Conservation (phyloP, 2,888 invertebrate species). For the Octonoba sinensis region DNA sequence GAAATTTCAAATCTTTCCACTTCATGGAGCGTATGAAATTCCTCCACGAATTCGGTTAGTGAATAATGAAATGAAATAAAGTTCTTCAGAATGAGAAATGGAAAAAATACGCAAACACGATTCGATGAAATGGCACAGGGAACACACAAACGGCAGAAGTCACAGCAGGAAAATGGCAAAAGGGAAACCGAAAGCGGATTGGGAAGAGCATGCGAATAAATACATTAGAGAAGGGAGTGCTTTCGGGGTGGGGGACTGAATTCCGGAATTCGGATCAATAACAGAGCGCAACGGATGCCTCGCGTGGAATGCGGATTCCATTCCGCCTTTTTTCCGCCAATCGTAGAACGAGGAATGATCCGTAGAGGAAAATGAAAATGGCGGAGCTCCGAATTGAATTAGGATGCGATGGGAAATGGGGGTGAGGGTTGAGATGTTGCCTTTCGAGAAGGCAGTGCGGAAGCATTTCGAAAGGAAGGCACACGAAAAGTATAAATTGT, state of each 20-base stretch:
- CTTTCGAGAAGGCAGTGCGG: too few relatives aligned
- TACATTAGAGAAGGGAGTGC: constrained; percentile 3
- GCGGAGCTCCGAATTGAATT: constrained; percentile 14
- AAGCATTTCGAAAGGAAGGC: too few relatives aligned
- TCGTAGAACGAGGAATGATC: constrained; percentile 1
- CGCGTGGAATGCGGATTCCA: constrained; percentile 39
- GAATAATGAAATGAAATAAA: too few relatives aligned
- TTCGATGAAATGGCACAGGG: too few relatives aligned
- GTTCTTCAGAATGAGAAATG: too few relatives aligned
- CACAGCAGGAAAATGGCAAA: neutral
- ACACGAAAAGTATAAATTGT: too few relatives aligned
- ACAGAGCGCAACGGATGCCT: constrained; percentile 16
- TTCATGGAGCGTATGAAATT: too few relatives aligned
- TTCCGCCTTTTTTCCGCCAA: constrained; percentile 46
- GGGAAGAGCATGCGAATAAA: constrained; percentile 18
- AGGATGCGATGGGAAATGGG: neutral
- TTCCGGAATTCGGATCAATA: constrained; percentile 52
- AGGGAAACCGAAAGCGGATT: constrained; percentile 1
- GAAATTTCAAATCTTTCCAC: too few relatives aligned
- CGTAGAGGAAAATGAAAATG: constrained; percentile 1
- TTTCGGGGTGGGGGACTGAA: neutral
- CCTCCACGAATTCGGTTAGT: too few relatives aligned
- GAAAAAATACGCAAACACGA: too few relatives aligned
- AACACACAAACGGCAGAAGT: neutral
- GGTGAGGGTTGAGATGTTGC: neutral